These are phyloP conservation scores for Macroramphosus scolopax DNA, from an alignment of 2,797 vertebrate species.

Conservation along the genomic window DNA sequence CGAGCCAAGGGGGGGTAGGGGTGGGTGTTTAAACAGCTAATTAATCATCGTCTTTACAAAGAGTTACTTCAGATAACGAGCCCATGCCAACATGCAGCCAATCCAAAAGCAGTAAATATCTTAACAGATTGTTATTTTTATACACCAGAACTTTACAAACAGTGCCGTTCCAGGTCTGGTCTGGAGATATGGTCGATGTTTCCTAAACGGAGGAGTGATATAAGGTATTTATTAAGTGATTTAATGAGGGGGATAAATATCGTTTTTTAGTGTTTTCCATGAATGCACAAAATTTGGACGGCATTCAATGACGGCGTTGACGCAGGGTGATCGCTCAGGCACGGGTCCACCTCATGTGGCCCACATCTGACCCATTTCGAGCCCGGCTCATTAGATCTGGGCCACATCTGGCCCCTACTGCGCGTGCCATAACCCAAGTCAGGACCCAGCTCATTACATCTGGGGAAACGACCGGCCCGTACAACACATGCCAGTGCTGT, in stretches of 20 bases:
- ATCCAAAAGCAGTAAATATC: slow-evolving; percentile 49
- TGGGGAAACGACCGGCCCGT: no score
- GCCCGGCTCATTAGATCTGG: no score
- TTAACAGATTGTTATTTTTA: slow-evolving; percentile 28
- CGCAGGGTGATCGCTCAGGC: no score
- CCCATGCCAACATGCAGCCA: slow-evolving; percentile 35
- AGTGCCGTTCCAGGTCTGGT: slow-evolving; percentile 29
- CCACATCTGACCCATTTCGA: no score
- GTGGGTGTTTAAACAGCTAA: slow-evolving; percentile 37
- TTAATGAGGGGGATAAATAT: slow-evolving; percentile 22
- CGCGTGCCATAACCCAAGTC: no score
- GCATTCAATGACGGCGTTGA: no score
- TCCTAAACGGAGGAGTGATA: slow-evolving; percentile 12
- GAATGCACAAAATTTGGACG: no score
- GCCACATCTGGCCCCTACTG: no score
- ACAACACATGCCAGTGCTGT: no score
- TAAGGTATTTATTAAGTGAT: slow-evolving; percentile 11
- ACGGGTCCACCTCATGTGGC: no score
- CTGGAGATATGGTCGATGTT: slow-evolving; percentile 24
- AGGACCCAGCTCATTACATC: no score
- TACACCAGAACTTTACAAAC: slow-evolving; percentile 26
- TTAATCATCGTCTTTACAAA: slow-evolving; percentile 45
- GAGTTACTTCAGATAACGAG: slow-evolving; percentile 32
- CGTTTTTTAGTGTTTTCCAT: slow-evolving; percentile 12
- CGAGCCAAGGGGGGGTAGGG: slow-evolving; percentile 22